Percentiles rank a stretch among this genome's conserved stretches.
phyloP scores from a whole-genome alignment of 1,140 invertebrate genomes.

The Gerris buenoi region DNA sequence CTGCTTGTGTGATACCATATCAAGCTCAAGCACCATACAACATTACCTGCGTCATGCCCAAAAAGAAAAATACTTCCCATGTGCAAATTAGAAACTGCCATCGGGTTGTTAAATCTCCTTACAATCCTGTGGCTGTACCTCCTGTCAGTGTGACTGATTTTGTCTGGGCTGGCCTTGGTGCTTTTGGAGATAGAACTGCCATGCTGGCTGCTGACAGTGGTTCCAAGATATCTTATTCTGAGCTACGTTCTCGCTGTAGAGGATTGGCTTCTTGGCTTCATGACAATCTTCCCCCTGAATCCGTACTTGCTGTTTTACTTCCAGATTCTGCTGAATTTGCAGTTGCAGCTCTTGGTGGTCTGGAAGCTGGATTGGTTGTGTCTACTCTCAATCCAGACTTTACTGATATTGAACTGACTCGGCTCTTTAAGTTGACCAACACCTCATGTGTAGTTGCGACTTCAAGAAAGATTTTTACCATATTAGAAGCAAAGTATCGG shows the following conservation, averaged over 20 bases:
- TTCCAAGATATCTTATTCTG: constrained; percentile 49
- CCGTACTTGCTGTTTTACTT: constrained; percentile 50
- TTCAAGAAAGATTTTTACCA: background rate
- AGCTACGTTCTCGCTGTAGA: constrained; percentile 42
- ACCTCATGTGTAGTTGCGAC: background rate
- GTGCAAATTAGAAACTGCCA: background rate
- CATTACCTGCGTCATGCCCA: background rate
- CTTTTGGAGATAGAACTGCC: constrained; percentile 38
- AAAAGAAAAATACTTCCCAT: background rate
- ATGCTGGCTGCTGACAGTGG: constrained; percentile 48
- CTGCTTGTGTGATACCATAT: background rate
- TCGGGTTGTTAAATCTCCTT: constrained; percentile 28
- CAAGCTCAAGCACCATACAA: background rate
- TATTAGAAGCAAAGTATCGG: background rate
- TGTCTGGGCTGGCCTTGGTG: constrained; percentile 41
- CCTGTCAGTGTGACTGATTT: constrained; percentile 41
- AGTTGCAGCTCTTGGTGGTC: constrained; percentile 44
- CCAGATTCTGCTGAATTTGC: constrained; percentile 64
- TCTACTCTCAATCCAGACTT: constrained; percentile 56
- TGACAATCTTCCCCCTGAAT: constrained; percentile 47
- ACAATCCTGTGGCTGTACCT: constrained; percentile 33
- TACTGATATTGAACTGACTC: background rate
- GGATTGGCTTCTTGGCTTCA: constrained; percentile 49
- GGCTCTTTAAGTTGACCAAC: background rate
- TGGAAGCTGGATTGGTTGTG: constrained; percentile 49